These are phyloP conservation scores for Periophthalmus magnuspinnatus DNA, from an alignment of 2,797 vertebrate species.

Conservation along the genomic window DNA sequence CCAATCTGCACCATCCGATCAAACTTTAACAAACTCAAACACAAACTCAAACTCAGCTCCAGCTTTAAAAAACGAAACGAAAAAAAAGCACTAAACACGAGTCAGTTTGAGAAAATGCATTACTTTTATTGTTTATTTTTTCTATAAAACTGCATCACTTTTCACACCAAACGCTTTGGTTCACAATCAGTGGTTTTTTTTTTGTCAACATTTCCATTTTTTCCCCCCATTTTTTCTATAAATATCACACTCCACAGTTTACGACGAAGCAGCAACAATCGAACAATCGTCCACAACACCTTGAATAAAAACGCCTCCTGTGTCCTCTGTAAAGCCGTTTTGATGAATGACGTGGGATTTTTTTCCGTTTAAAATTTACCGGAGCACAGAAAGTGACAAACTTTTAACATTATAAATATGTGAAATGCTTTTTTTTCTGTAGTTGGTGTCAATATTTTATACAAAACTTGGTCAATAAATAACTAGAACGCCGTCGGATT, in stretches of 20 bases:
- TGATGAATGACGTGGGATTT: too few relatives aligned
- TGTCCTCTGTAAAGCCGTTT: background rate
- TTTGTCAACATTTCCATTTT: background rate
- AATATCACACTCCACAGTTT: background rate
- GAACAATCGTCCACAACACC: background rate
- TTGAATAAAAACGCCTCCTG: background rate
- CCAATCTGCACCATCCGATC: too few relatives aligned
- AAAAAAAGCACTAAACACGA: too few relatives aligned
- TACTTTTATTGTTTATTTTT: background rate
- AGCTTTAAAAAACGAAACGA: too few relatives aligned
- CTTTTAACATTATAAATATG: background rate
- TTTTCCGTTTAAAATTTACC: background rate
- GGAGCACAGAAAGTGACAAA: background rate
- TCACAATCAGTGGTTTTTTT: background rate
- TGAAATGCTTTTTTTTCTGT: background rate
- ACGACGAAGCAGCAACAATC: background rate
- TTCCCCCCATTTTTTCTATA: background rate
- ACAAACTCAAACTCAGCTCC: too few relatives aligned
- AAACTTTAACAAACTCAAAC: too few relatives aligned
- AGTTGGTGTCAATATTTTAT: background rate
- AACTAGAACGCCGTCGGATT: background rate
- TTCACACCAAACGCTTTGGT: background rate
- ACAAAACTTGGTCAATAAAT: background rate
- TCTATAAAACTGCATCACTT: background rate
- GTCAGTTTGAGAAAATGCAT: background rate